Conservation (phyloP, 2,797 vertebrate species). For the Xerus rutilus region DNA sequence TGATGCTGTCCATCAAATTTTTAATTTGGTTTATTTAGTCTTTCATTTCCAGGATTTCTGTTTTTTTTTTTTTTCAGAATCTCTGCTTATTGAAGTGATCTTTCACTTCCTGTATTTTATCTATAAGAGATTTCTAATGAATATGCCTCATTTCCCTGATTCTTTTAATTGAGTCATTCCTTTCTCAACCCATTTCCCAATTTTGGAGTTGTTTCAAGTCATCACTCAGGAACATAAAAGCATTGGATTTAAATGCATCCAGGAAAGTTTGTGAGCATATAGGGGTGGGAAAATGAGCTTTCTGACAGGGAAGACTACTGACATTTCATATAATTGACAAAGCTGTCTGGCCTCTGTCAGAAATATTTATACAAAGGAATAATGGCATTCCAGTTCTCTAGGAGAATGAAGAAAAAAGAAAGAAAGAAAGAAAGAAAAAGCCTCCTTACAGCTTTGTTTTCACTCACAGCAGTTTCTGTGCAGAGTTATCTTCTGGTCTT, state of each 20-base stretch:
- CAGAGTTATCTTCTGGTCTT: slow-evolving; percentile 72
- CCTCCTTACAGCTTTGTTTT: slow-evolving; percentile 59
- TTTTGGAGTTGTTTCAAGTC: background rate
- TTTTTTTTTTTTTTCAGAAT: too few relatives aligned
- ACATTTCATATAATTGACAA: slow-evolving; percentile 57
- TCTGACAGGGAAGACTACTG: background rate
- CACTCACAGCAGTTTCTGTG: slow-evolving; percentile 61
- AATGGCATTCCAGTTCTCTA: slow-evolving; percentile 71
- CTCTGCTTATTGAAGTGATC: too few relatives aligned
- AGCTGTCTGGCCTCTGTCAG: background rate
- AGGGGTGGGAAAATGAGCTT: slow-evolving; percentile 12
- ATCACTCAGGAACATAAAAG: background rate
- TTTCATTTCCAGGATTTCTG: too few relatives aligned
- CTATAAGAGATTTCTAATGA: background rate
- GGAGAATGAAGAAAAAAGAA: slow-evolving; percentile 73
- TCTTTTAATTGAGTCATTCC: background rate
- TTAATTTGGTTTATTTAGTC: too few relatives aligned
- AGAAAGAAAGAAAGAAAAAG: background rate
- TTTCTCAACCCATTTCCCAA: background rate
- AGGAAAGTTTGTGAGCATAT: background rate
- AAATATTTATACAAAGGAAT: slow-evolving; percentile 70
- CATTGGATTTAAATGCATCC: background rate
- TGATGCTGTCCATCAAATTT: too few relatives aligned
- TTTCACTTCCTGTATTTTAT: too few relatives aligned
- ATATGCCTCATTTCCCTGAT: background rate